Evolutionary conservation across 2,888 invertebrate genomes (phyloP).

Genomic region (Aphodius granarius): DNA sequence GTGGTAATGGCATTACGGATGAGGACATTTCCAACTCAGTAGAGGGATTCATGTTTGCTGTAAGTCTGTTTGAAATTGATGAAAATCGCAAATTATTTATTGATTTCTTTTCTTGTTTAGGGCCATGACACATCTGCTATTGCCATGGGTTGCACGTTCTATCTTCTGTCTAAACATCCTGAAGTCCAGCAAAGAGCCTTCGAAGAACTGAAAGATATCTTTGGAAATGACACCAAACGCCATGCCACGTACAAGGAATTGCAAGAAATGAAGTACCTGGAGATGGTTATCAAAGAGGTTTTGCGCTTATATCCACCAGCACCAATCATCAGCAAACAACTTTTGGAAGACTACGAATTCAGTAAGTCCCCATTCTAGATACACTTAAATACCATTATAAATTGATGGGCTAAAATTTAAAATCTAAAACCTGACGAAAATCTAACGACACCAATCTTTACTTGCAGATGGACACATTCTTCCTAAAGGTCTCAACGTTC

Average conservation of each 20-base stretch:
- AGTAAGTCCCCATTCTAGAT: conserved; percentile 33
- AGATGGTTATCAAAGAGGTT: conserved; percentile 58
- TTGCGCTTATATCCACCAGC: conserved; percentile 58
- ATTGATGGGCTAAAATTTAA: not conserved
- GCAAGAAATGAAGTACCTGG: conserved; percentile 59
- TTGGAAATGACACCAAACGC: conserved; percentile 38
- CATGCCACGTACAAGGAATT: conserved; percentile 47
- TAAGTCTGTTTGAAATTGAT: conserved; percentile 42
- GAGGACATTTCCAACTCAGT: conserved; percentile 68
- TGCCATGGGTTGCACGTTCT: conserved; percentile 53
- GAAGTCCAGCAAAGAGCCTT: conserved; percentile 51
- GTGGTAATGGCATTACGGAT: conserved; percentile 54
- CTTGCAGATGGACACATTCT: conserved; percentile 24
- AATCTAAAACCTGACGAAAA: not conserved
- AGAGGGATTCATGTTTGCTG: conserved; percentile 75
- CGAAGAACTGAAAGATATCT: conserved; percentile 49
- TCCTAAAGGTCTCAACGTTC: conserved; percentile 26
- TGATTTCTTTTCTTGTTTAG: conserved; percentile 40
- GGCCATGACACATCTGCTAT: conserved; percentile 56
- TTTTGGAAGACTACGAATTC: conserved; percentile 49
- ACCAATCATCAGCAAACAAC: conserved; percentile 54
- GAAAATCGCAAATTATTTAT: not conserved
- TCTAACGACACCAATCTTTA: not conserved
- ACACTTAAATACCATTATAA: conserved; percentile 3
- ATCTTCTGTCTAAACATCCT: conserved; percentile 51